phyloP scores from a whole-genome alignment of 2,113 vertebrate species.

The Ctenomys sociabilis region DNA sequence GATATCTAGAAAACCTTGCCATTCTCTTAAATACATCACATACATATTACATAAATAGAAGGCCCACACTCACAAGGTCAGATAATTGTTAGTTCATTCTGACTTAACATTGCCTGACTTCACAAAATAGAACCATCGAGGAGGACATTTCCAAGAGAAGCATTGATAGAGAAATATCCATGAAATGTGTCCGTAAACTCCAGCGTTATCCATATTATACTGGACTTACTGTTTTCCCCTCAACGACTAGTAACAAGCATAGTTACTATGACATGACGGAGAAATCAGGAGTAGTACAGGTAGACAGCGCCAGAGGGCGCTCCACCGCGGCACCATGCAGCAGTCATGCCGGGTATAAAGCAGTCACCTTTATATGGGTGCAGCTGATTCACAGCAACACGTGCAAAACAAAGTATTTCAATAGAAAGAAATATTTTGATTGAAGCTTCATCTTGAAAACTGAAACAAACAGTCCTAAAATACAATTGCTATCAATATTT shows the following conservation, averaged over 20 bases:
- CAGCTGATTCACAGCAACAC: neutral
- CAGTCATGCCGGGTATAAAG: neutral
- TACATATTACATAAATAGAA: constrained; percentile 62
- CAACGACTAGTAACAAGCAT: neutral
- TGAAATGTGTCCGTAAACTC: constrained; percentile 18
- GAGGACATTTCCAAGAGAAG: constrained; percentile 8
- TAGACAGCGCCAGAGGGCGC: neutral
- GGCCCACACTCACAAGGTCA: neutral
- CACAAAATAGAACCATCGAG: neutral
- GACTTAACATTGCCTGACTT: constrained; percentile 49
- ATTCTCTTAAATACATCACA: constrained; percentile 60
- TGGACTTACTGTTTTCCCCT: neutral
- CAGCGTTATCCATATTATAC: neutral
- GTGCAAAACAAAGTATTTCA: neutral
- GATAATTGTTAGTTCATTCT: constrained; percentile 41
- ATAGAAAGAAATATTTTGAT: neutral
- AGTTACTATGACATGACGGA: neutral
- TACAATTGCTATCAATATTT: neutral
- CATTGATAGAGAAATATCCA: constrained; percentile 12
- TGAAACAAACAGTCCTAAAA: neutral
- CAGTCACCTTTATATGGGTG: neutral
- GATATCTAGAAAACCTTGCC: constrained; percentile 42
- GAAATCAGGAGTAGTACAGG: neutral
- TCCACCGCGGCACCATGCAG: neutral
- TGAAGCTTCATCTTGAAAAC: neutral